Base-by-base conservation (phyloP, 2,888 invertebrate genomes). In the Campoletis raptor region DNA sequence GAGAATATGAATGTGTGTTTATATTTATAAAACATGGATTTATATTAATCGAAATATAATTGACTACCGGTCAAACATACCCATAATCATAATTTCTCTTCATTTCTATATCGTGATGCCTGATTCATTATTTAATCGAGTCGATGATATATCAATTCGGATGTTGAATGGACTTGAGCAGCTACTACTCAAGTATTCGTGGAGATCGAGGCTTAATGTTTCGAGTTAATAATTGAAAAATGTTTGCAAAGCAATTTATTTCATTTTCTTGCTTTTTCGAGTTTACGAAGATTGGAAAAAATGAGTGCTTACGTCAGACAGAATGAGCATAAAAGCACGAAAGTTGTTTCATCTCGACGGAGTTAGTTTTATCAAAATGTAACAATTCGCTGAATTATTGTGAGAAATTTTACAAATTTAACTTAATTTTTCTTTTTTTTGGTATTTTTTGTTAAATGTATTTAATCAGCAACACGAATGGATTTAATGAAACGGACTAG, bases 81-180 rank as follows among this genome's bases (percentile, higher is more conserved):
- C 45, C 36, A 73, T 57, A 73, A 79, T 74, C 74, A 78, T 78
- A 72, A 83, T 79, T n/a, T 73, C 66, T 67, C 64, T 61, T 61
- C 36, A 8, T 30, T 40, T 37, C 18, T 24, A 36, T 70, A 66
- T n/a, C 10, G 48, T 18, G 24, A 48, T 18, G 24, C 42, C 37
- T 54, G 15, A 40, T 40, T 77, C 8, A 74, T 73, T 79, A 79
- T 73, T 73, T 67, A 54, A 54, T 40, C 67, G 12, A 67, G 54
- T 52, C 40, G 5, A 37, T 48, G 83, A 83, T 79, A 74, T 79
- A 79, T 73, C 67, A 83, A 79, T 83, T 79, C 40, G 79, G 45
- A 37, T 48, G 73, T 69, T 30, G 79, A 83, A 73, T 67, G 74
- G 64, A 74, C 18, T 78, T 42, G 18, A 36, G 30, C 42, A 24